These are phyloP conservation scores for Tenualosa thibaudeaui DNA, from an alignment of 2,797 vertebrate species.

Conservation along the genomic window DNA sequence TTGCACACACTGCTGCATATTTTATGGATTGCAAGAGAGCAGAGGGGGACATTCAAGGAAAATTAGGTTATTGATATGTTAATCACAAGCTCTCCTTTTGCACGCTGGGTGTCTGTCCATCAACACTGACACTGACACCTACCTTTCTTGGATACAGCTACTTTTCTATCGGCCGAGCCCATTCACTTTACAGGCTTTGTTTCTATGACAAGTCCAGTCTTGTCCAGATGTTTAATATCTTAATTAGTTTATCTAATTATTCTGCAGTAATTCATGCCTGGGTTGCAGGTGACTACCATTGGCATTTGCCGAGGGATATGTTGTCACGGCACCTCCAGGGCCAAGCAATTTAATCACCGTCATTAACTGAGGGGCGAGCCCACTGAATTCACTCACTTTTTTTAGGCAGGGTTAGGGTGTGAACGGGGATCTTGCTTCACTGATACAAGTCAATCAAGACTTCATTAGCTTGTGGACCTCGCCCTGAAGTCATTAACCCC, in stretches of 20 bases:
- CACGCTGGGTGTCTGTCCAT: neutral
- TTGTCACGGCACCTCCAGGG: constrained; percentile 7
- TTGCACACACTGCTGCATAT: constrained; percentile 39
- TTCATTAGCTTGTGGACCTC: constrained; percentile 6
- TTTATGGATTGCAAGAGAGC: constrained; percentile 27
- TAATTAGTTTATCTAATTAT: constrained; percentile 30
- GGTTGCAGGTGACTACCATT: neutral
- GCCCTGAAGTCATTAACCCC: constrained; percentile 4
- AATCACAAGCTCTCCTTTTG: neutral
- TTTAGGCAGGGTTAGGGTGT: neutral
- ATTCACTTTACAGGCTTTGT: neutral
- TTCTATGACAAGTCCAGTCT: neutral
- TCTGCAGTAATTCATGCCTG: constrained; percentile 1
- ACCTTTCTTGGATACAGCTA: neutral
- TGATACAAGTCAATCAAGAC: constrained; percentile 19
- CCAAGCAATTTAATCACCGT: neutral
- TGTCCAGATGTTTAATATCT: constrained; percentile 1
- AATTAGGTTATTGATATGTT: constrained; percentile 22
- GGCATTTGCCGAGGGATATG: constrained; percentile 1
- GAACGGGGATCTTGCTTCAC: neutral
- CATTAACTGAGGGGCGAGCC: constrained; percentile 2
- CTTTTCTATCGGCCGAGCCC: neutral
- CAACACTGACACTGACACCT: neutral
- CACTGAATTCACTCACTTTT: neutral
- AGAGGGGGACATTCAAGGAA: constrained; percentile 58